These are phyloP conservation scores for Aphelocoma coerulescens DNA, from an alignment of 2,113 vertebrate genomes.

Conservation along the genomic window DNA sequence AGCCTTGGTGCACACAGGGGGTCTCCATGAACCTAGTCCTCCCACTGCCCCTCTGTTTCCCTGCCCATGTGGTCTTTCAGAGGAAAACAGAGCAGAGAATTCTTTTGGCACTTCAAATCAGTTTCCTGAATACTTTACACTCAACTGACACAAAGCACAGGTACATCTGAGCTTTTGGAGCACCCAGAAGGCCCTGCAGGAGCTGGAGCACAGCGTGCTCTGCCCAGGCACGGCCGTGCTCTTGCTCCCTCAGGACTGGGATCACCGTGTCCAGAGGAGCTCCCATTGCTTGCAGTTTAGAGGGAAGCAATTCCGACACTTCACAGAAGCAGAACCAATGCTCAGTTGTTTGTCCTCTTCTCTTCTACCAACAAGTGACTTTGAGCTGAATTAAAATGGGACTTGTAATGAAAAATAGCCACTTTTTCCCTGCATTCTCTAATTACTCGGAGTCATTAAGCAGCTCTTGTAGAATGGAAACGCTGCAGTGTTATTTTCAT, in stretches of 20 bases:
- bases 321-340: background rate
- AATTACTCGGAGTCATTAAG: background rate
- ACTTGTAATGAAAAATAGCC: background rate
- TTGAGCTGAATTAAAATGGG: background rate
- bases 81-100: background rate
- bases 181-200: fast-evolving
- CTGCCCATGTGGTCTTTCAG: fast-evolving
- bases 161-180: background rate
- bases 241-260: fast-evolving
- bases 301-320: background rate
- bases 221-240: fast-evolving
- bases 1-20: background rate
- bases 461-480: background rate
- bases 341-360: background rate
- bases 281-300: background rate
- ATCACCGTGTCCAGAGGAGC: background rate
- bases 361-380: slow-evolving; percentile 18
- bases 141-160: background rate
- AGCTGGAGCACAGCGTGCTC: background rate
- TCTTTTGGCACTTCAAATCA: background rate
- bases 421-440: background rate
- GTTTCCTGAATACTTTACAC: fast-evolving
- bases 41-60: background rate
- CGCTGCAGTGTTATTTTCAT: background rate
- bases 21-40: background rate